Conservation (phyloP, 2,797 vertebrate genomes). For the Smutsia gigantea region DNA sequence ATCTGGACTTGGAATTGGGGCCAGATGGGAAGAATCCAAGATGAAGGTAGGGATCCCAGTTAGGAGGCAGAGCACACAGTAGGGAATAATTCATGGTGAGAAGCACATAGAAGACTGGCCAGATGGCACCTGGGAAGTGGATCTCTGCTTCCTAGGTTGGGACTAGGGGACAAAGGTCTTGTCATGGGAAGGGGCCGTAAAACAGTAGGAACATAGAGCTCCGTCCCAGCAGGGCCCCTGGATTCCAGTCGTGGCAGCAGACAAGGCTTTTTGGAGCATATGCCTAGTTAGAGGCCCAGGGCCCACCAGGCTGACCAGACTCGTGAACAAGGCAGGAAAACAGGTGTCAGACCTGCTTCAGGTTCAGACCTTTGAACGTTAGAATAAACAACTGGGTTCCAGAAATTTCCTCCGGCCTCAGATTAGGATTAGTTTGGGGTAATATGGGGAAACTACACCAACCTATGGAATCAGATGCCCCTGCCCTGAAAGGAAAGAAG, state of each 20-base stretch:
- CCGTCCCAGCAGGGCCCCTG: fast-evolving
- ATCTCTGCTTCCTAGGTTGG: background rate
- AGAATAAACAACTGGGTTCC: background rate
- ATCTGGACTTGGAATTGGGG: background rate
- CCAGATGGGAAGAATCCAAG: background rate
- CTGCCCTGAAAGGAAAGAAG: background rate
- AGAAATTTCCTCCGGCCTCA: fast-evolving
- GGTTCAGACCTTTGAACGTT: background rate
- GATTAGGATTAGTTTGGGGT: background rate
- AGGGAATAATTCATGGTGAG: background rate
- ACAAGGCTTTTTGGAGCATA: background rate
- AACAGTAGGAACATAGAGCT: background rate
- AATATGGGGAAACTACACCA: too few species aligned
- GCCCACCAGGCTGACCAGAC: fast-evolving
- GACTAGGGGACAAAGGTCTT: background rate
- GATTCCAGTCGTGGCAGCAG: background rate
- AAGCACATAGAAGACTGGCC: background rate
- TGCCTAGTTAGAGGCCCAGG: background rate
- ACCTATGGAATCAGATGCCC: fast-evolving
- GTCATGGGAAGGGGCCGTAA: background rate
- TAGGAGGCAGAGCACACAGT: background rate
- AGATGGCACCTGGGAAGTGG: background rate
- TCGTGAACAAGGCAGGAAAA: too few species aligned
- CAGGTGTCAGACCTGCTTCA: background rate
- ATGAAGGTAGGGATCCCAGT: background rate